Evolutionary conservation across 2,888 invertebrate species (phyloP), one percentile per base, ranked within the genome.

Genomic region (Lepas anatifera): DNA sequence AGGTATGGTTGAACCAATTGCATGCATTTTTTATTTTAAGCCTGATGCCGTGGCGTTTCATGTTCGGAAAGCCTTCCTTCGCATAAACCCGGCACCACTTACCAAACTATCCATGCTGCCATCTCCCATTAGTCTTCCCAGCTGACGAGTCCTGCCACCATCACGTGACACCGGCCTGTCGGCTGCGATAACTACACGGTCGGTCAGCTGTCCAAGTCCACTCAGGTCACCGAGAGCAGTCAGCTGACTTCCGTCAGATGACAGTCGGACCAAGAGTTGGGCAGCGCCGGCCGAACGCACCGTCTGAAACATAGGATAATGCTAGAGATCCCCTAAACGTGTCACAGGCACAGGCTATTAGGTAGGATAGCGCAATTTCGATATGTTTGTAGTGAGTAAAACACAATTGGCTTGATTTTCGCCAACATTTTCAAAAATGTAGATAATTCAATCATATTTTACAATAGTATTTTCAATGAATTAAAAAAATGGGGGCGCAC

Each of bases 81-180:
- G 18, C 8, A 18, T 8, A 78, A 79, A 37, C 37, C 7, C 41
- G 16, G 64, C 27, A 35, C 16, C 29, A 75, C 85, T 84, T 78
- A 87, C 87, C 77, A 87, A 87, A 75, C 89, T 89, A 78, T 87
- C 85, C 84, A 89, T 87, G 75, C 89, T 89, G 84, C 88, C 88
- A 68, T 89, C 78, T 0, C 89, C 89, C 77, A 88, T 88, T 74
- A 89, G 78, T 71, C 89, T 80, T 76, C 89, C 88, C 0, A 89
- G 89, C 77, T 89, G 89, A 77, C 87, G 89, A 1, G 89, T 87
- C 29, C 77, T 76, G 70, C 3, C 22, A 22, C 35, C 22, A 35
- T 35, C 58, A 35, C 18, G 58, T 29, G 52, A 18, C 35, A 1
- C 6, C 22, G 22, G 22, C 58, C 22, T 22, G 35, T 32, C 16